Evolutionary conservation across 1,140 invertebrate species (phyloP).

Genomic region (Eriocheir sinensis): DNA sequence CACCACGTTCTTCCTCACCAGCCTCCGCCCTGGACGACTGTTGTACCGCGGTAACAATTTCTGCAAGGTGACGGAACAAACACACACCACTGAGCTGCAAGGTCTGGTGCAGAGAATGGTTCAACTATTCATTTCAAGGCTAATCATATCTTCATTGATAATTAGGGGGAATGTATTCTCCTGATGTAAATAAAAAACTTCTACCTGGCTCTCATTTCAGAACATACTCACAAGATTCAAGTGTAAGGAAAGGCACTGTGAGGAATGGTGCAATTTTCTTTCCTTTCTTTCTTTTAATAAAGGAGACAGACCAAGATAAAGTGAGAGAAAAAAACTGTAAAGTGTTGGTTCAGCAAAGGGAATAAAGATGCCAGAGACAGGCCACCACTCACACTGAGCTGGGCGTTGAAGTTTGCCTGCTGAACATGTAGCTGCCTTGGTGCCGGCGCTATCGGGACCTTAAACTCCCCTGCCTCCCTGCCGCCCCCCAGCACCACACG

Average conservation of each 20-base stretch:
- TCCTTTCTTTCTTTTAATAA: too few species aligned
- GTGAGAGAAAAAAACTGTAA: too few species aligned
- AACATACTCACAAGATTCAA: neutral
- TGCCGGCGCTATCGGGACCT: conserved; percentile 65
- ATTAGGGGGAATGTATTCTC: neutral
- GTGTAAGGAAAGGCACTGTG: too few species aligned
- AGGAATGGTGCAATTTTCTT: too few species aligned
- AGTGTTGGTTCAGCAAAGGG: too few species aligned
- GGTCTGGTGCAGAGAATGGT: too few species aligned
- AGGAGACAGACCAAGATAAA: too few species aligned
- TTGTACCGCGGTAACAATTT: conserved; percentile 69
- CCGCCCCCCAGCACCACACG: conserved; percentile 38
- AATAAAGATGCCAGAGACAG: neutral
- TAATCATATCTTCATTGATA: too few species aligned
- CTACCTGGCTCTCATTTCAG: neutral
- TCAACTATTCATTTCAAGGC: too few species aligned
- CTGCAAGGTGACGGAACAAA: conserved; percentile 26
- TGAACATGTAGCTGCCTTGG: conserved; percentile 60
- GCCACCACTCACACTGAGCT: conserved; percentile 63
- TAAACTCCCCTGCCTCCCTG: conserved; percentile 56
- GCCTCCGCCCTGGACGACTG: conserved; percentile 55
- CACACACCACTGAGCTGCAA: neutral
- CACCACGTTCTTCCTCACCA: conserved; percentile 67
- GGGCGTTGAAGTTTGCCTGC: conserved; percentile 72
- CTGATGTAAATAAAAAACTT: neutral